A percentile compares a stretch with the other conserved stretches of the same genome.
These are phyloP conservation scores for Agonopterix alstromeriana DNA, from an alignment of 2,888 invertebrate genomes.

Conservation along the genomic window DNA sequence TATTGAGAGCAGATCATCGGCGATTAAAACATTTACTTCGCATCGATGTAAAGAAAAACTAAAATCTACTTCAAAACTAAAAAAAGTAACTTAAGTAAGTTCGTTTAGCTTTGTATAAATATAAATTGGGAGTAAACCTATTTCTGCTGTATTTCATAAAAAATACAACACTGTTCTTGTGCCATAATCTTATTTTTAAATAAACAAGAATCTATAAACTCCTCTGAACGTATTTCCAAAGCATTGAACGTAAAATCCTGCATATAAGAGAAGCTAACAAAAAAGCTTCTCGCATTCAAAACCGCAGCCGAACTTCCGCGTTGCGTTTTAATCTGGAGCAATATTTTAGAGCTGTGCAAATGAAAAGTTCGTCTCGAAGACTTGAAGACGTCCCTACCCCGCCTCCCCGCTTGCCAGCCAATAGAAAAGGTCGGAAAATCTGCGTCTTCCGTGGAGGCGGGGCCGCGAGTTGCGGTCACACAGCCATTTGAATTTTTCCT, in stretches of 20 bases:
- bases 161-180: no score
- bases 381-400: slow-evolving; percentile 57
- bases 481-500: slow-evolving; percentile 70
- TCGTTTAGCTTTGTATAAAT: no score
- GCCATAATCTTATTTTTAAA: no score
- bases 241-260: neutral
- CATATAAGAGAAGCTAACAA: slow-evolving; percentile 5
- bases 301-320: slow-evolving; percentile 64
- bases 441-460: slow-evolving; percentile 70
- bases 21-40: no score
- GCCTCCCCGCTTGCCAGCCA: slow-evolving; percentile 43
- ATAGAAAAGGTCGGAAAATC: slow-evolving; percentile 71
- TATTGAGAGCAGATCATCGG: no score
- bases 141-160: no score
- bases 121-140: no score
- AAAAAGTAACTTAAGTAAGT: no score
- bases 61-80: no score
- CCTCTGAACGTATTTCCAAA: no score
- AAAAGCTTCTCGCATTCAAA: slow-evolving; percentile 38
- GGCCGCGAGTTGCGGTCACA: slow-evolving; percentile 56
- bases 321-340: slow-evolving; percentile 66
- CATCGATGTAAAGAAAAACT: no score
- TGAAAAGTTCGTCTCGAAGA: slow-evolving; percentile 72
- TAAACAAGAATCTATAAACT: no score
- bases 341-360: slow-evolving; percentile 72